Evolutionary conservation across 2,113 vertebrate species (phyloP), one percentile per base, ranked within the genome.

Genomic region (Oncorhynchus masou): DNA sequence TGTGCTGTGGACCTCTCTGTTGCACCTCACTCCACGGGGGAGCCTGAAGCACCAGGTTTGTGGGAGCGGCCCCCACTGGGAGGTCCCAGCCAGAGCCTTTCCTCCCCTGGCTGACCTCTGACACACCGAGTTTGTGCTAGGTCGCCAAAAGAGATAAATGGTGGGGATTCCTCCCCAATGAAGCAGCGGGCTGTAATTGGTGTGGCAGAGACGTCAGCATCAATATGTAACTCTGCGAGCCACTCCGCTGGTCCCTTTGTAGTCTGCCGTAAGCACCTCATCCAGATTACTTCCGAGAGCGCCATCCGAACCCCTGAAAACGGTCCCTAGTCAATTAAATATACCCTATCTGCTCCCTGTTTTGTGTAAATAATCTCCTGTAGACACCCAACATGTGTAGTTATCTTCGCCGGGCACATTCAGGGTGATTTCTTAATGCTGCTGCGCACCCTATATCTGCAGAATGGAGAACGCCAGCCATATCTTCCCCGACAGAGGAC

Each of bases 11-110:
- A 93, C 92, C 92, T 91, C 91, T 92, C 81, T 86, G 82, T 93
- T 89, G 93, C 92, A 93, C 87, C 82, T 93, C 89, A 87, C 93
- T 90, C 94, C 87, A 88, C 93, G 82, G 91, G 94, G 83, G 89
- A 87, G 84, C 49, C 71, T 79, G 79, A 85, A 91, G 84, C 83
- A 85, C 86, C 89, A 87, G 88, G 83, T 85, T 16, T 68, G 90
- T 78, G 80, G 84, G 91, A 91, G 87, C 49, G 78, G 79, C 85
- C 90, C 93, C 90, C 84, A 90, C 93, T 89, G 91, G 85, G 91
- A 76, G 66, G 67, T 51, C 81, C 84, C 34, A 60, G 82, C 74
- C 57, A 62, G 25, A 75, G 22, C 77, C 84, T 76, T 84, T 86
- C 86, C 80, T 86, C 75, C 71, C 88, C 82, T 81, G 84, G 81